Conservation (phyloP, 2,888 invertebrate genomes). For the Asteroscopus sphinx region DNA sequence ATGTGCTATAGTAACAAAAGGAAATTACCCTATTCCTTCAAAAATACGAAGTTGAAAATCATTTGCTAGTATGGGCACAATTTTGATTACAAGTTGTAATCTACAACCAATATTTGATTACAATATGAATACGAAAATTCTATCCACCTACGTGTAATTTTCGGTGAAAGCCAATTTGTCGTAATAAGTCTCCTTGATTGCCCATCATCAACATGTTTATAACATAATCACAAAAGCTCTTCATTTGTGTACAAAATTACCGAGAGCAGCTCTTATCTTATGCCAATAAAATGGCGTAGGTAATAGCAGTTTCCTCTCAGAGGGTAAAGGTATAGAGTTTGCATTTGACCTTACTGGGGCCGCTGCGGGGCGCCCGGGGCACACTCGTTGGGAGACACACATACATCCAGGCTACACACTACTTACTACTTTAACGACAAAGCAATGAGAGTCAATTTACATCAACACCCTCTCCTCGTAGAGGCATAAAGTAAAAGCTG, state of each 20-base stretch:
- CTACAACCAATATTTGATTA: not conserved
- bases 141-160: conserved; percentile 10
- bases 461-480: conserved; percentile 37
- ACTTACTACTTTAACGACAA: conserved; percentile 61
- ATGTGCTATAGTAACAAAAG: too few species aligned
- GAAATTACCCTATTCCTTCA: too few species aligned
- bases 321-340: conserved; percentile 73
- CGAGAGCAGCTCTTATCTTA: conserved; percentile 66
- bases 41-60: too few species aligned
- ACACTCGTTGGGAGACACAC: conserved; percentile 43
- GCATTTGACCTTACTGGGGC: conserved; percentile 72
- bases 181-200: conserved; percentile 32
- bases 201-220: conserved; percentile 57
- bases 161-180: conserved; percentile 14
- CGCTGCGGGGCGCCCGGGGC: conserved; percentile 54
- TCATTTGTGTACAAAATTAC: conserved; percentile 59
- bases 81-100: too few species aligned
- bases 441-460: conserved; percentile 70
- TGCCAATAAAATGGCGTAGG: conserved; percentile 73
- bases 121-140: not conserved
- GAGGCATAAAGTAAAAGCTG: conserved; percentile 68
- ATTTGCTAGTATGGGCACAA: too few species aligned
- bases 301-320: conserved; percentile 66
- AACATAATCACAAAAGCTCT: conserved; percentile 58
- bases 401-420: conserved; percentile 42